Conservation (phyloP, 2,113 vertebrate genomes). For the Toxotes chatareus region DNA sequence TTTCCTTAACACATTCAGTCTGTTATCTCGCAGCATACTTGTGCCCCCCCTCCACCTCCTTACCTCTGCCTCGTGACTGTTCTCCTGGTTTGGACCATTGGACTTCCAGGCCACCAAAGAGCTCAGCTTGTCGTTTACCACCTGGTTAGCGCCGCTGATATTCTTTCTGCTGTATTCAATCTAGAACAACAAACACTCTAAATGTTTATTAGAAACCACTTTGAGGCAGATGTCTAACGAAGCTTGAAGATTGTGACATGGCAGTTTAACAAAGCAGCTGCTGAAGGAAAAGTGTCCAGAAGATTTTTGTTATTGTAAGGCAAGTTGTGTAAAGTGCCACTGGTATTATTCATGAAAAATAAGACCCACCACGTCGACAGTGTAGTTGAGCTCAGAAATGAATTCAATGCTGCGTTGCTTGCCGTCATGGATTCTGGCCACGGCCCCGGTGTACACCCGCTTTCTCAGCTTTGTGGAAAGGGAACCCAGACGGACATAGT, state of each 20-base stretch:
- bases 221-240: neutral
- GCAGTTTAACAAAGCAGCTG: neutral
- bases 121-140: conserved; percentile 86
- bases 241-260: neutral
- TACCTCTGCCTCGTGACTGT: conserved; percentile 86
- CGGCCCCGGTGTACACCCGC: conserved; percentile 89
- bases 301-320: neutral
- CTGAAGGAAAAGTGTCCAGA: neutral
- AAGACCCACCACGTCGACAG: conserved; percentile 89
- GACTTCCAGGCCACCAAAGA: conserved; percentile 88
- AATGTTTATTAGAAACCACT: neutral
- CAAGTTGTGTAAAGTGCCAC: neutral
- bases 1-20: neutral
- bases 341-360: neutral
- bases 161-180: conserved; percentile 91
- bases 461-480: conserved; percentile 89
- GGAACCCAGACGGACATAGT: conserved; percentile 90
- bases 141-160: conserved; percentile 88
- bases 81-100: conserved; percentile 70
- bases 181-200: conserved; percentile 68
- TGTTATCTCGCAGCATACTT: neutral
- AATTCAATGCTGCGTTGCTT: conserved; percentile 88
- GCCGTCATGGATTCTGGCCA: conserved; percentile 85
- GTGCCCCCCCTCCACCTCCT: neutral
- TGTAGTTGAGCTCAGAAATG: conserved; percentile 88